Conservation (phyloP, 1,140 invertebrate genomes). For the Varroa destructor region DNA sequence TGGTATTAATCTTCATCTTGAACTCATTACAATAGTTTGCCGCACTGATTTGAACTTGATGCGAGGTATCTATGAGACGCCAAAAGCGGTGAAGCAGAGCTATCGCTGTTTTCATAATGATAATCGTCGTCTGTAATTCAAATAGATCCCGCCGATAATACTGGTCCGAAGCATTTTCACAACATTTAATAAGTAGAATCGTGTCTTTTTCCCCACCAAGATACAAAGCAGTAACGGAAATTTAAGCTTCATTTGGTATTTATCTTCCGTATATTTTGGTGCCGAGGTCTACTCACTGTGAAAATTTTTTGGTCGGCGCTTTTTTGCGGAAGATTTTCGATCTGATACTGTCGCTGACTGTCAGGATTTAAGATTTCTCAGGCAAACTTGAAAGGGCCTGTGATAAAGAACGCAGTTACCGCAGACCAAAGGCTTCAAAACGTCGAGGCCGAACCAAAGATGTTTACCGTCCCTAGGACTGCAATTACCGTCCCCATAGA, state of each 20-base stretch:
- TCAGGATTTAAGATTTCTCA: slow-evolving; percentile 15
- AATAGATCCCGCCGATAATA: slow-evolving; percentile 32
- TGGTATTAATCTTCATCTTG: slow-evolving; percentile 31
- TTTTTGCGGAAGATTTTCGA: slow-evolving; percentile 30
- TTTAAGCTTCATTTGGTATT: slow-evolving; percentile 34
- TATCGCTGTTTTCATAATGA: slow-evolving; percentile 37
- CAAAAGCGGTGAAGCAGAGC: slow-evolving; percentile 36
- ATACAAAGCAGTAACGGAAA: slow-evolving; percentile 39
- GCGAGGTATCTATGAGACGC: slow-evolving; percentile 32
- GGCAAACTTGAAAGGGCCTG: slow-evolving; percentile 29
- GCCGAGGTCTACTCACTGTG: slow-evolving; percentile 32
- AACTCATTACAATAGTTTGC: slow-evolving; percentile 37
- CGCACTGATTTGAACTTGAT: slow-evolving; percentile 32
- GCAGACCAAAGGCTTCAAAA: slow-evolving; percentile 33
- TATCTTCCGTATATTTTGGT: slow-evolving; percentile 37
- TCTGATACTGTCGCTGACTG: slow-evolving; percentile 32
- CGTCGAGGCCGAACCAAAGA: slow-evolving; percentile 34
- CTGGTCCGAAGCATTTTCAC: slow-evolving; percentile 37
- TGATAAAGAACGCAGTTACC: slow-evolving; percentile 31
- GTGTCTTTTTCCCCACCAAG: slow-evolving; percentile 36
- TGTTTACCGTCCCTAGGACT: slow-evolving; percentile 30
- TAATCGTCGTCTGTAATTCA: slow-evolving; percentile 31
- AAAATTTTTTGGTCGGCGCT: slow-evolving; percentile 31
- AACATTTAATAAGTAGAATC: slow-evolving; percentile 39
- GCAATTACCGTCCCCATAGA: background rate